Evolutionary conservation across 2,113 vertebrate genomes (phyloP).

Genomic region (Orthonyx spaldingii): DNA sequence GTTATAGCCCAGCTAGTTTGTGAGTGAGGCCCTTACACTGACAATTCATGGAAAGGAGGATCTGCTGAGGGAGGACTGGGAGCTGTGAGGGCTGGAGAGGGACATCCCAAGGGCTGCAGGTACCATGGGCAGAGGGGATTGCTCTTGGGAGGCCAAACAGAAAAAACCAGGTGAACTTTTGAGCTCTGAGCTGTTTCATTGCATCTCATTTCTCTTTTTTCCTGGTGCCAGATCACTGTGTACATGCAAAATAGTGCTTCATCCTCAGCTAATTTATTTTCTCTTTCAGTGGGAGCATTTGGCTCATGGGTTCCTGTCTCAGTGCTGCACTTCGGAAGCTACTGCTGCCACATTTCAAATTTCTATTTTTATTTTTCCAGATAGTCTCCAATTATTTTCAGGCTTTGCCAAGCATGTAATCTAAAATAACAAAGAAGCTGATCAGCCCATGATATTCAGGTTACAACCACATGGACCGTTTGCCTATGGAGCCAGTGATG

Average conservation of each 20-base stretch:
- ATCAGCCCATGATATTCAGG: neutral
- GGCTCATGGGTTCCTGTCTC: conserved; percentile 23
- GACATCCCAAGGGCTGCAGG: neutral
- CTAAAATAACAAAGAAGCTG: conserved; percentile 45
- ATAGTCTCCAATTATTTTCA: conserved; percentile 50
- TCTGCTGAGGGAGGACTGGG: neutral
- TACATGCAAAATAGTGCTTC: neutral
- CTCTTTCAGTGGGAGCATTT: conserved; percentile 39
- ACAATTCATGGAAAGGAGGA: neutral
- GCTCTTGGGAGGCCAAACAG: neutral
- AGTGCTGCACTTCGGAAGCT: neutral
- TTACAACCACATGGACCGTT: neutral
- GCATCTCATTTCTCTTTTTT: neutral
- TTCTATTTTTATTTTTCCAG: conserved; percentile 48
- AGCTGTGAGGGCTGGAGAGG: neutral
- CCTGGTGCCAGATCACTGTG: neutral
- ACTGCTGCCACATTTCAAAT: conserved; percentile 27
- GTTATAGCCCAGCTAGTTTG: neutral
- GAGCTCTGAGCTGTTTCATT: neutral
- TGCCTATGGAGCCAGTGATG: neutral
- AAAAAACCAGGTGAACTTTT: neutral
- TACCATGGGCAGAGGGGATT: accelerated
- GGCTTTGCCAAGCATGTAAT: conserved; percentile 58
- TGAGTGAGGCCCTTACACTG: neutral
- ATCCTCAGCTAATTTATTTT: conserved; percentile 37